Conservation (phyloP, 2,113 vertebrate species). For the Dasyurus viverrinus region DNA sequence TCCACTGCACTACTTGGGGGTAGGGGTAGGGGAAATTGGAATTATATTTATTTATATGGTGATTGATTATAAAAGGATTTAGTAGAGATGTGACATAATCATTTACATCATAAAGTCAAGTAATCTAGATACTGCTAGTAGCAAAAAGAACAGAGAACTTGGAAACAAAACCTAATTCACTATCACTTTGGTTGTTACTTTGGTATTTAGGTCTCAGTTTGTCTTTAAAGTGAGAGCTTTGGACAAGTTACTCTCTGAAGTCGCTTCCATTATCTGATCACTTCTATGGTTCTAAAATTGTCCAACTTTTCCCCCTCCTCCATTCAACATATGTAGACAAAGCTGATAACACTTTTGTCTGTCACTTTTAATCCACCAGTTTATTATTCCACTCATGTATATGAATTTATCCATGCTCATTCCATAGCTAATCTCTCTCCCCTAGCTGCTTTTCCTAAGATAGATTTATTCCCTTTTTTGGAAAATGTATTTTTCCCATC, state of each 20-base stretch:
- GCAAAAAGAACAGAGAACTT: neutral
- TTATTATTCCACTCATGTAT: neutral
- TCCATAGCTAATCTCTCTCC: conserved; percentile 4
- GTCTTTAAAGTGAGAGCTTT: neutral
- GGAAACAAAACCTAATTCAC: neutral
- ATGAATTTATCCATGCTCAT: neutral
- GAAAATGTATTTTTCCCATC: neutral
- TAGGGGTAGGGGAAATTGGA: too few relatives aligned
- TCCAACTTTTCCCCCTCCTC: neutral
- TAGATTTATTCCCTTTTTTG: conserved; percentile 40
- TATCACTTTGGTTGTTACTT: neutral
- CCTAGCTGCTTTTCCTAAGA: neutral
- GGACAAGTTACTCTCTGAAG: neutral
- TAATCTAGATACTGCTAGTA: neutral
- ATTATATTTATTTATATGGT: too few relatives aligned
- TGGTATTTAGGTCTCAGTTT: neutral
- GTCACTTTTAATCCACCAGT: neutral
- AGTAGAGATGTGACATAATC: neutral
- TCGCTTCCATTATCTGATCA: neutral
- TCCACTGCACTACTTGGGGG: too few relatives aligned
- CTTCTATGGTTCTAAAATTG: neutral
- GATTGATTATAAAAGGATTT: neutral
- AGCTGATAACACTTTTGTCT: neutral
- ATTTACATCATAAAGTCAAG: neutral
- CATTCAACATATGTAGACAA: neutral